Percentiles rank a stretch among this genome's conserved stretches.
Evolutionary conservation across 2,888 invertebrate genomes (phyloP).

Genomic region (Cantharis nigra): DNA sequence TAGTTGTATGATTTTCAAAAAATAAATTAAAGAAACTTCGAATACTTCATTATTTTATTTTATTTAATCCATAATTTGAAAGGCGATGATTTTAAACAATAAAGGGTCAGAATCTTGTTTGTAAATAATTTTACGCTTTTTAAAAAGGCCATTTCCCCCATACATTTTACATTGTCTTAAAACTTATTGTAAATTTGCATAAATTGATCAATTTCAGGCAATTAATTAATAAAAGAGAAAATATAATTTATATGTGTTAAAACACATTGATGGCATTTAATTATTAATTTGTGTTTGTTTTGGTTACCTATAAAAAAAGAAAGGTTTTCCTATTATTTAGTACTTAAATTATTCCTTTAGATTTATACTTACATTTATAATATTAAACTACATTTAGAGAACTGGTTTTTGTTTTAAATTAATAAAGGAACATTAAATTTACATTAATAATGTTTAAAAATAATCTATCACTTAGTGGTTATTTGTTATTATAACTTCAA

Average conservation of each 20-base stretch:
- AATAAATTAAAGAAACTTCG: no score
- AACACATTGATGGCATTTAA: not conserved
- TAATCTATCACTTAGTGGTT: not conserved
- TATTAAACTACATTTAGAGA: not conserved
- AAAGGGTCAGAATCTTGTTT: no score
- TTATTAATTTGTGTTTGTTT: not conserved
- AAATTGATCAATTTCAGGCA: not conserved
- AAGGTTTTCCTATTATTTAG: no score
- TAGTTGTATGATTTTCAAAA: no score
- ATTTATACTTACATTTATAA: not conserved
- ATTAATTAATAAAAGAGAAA: not conserved
- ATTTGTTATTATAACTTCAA: not conserved
- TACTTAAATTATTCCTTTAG: not conserved
- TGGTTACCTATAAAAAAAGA: not conserved
- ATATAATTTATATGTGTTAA: not conserved
- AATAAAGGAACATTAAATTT: not conserved
- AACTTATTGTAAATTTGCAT: no score
- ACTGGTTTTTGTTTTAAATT: not conserved
- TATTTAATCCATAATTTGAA: no score
- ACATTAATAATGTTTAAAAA: not conserved
- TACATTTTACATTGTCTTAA: no score
- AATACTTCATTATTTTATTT: no score
- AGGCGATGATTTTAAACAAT: no score
- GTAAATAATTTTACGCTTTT: no score
- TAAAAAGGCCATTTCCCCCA: no score